A percentile compares a stretch with the other conserved stretches of the same genome.
phyloP scores from a whole-genome alignment of 1,140 invertebrate species.

The Nymphalis io region DNA sequence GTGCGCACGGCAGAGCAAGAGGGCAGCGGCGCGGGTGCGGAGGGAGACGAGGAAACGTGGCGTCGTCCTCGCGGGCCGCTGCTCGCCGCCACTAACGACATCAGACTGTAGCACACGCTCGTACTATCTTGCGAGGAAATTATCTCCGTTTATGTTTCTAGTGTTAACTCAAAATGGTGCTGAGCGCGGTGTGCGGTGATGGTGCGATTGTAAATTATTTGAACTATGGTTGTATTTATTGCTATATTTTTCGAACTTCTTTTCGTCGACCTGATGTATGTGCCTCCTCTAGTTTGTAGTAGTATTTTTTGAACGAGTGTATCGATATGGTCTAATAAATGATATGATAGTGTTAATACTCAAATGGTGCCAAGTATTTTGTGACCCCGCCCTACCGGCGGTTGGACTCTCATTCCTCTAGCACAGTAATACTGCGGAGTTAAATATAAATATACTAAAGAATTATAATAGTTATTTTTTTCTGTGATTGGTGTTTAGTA shows the following conservation, averaged over 20 bases:
- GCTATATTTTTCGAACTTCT: slow-evolving; percentile 72
- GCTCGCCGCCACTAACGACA: slow-evolving; percentile 61
- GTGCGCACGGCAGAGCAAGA: slow-evolving; percentile 42
- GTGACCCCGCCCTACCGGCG: slow-evolving; percentile 48
- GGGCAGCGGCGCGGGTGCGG: slow-evolving; percentile 25
- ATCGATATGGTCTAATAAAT: slow-evolving; percentile 57
- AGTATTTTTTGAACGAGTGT: slow-evolving; percentile 59
- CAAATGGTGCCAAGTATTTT: slow-evolving; percentile 73
- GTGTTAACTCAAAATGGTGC: slow-evolving; percentile 27
- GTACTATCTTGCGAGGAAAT: slow-evolving; percentile 4
- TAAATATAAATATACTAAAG: slow-evolving; percentile 49
- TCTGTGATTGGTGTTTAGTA: slow-evolving; percentile 59
- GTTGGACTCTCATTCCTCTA: slow-evolving; percentile 71
- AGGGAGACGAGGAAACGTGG: slow-evolving; percentile 34
- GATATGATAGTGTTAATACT: slow-evolving; percentile 71
- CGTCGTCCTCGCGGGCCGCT: slow-evolving; percentile 44
- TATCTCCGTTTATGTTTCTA: slow-evolving; percentile 20
- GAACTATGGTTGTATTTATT: slow-evolving; percentile 68
- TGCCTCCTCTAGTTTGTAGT: slow-evolving; percentile 71
- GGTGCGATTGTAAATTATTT: slow-evolving; percentile 52
- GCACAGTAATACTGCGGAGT: slow-evolving; percentile 58
- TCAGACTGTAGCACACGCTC: slow-evolving; percentile 51
- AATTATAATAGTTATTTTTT: slow-evolving; percentile 49
- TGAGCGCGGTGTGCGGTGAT: slow-evolving; percentile 31
- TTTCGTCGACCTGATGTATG: slow-evolving; percentile 73